phyloP scores from a whole-genome alignment of 2,113 vertebrate genomes.

The Crocuta crocuta region DNA sequence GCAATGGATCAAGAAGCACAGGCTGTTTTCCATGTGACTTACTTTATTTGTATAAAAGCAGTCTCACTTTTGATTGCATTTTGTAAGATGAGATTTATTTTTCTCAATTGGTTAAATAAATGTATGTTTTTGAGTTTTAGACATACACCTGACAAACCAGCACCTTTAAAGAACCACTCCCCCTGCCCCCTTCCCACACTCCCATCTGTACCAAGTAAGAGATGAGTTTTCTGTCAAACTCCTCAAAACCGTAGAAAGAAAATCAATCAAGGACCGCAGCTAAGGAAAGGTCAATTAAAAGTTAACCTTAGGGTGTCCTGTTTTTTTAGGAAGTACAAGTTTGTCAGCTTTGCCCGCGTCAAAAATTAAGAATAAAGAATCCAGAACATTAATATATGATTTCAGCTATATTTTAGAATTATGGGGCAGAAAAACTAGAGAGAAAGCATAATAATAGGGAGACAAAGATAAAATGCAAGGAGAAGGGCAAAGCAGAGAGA shows the following conservation, averaged over 20 bases:
- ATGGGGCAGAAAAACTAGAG: not conserved
- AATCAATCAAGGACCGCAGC: constrained; percentile 33
- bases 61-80: not conserved
- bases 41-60: not conserved
- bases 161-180: not conserved
- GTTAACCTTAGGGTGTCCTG: constrained; percentile 59
- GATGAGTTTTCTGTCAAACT: constrained; percentile 69
- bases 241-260: constrained; percentile 52
- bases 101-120: not conserved
- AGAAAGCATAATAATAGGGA: not conserved
- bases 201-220: not conserved
- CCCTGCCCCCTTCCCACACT: not conserved
- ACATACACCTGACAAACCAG: not conserved
- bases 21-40: not conserved
- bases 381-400: not conserved
- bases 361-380: constrained; percentile 42
- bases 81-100: not conserved
- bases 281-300: constrained; percentile 69
- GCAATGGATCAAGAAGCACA: not conserved
- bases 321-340: constrained; percentile 43
- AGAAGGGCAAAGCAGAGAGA: not conserved
- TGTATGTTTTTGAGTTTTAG: constrained; percentile 27
- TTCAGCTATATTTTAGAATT: not conserved
- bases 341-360: not conserved
- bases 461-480: not conserved